phyloP scores from a whole-genome alignment of 2,113 vertebrate species.

The Bos indicus region DNA sequence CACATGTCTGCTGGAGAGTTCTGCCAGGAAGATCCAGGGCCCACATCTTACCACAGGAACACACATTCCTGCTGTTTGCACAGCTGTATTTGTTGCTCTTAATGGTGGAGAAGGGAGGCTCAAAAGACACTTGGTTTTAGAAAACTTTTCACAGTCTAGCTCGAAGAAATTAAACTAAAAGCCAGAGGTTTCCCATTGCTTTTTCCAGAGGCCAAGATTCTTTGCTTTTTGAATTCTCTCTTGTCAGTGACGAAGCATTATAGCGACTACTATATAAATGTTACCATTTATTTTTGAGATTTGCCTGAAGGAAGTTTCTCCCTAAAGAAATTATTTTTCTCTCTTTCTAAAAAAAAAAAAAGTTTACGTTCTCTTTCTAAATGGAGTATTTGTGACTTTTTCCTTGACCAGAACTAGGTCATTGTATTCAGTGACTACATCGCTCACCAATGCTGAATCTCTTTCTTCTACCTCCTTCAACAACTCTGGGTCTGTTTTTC shows the following conservation, averaged over 20 bases:
- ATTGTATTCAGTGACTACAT: slow-evolving; percentile 22
- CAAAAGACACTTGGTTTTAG: slow-evolving; percentile 39
- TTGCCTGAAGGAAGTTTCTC: slow-evolving; percentile 21
- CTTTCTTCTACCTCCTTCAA: background rate
- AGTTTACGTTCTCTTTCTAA: slow-evolving; percentile 29
- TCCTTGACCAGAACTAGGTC: slow-evolving; percentile 26
- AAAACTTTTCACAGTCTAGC: slow-evolving; percentile 54
- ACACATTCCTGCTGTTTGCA: slow-evolving; percentile 54
- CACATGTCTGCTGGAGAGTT: background rate
- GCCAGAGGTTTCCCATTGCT: slow-evolving; percentile 40
- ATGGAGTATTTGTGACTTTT: slow-evolving; percentile 40
- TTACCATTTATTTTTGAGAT: slow-evolving; percentile 51
- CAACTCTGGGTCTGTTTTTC: slow-evolving; percentile 43
- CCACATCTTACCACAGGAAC: background rate
- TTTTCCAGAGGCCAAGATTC: slow-evolving; percentile 11
- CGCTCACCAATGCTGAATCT: background rate
- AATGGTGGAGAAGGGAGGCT: slow-evolving; percentile 22
- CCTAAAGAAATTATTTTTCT: slow-evolving; percentile 46
- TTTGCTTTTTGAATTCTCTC: slow-evolving; percentile 39
- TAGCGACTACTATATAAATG: slow-evolving; percentile 29
- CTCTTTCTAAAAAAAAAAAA: slow-evolving; percentile 17
- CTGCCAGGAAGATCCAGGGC: background rate
- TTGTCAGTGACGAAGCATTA: background rate
- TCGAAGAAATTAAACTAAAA: slow-evolving; percentile 49
- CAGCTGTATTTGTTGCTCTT: slow-evolving; percentile 65